These are phyloP conservation scores for Pempheris klunzingeri DNA, from an alignment of 2,797 vertebrate species.

Conservation along the genomic window DNA sequence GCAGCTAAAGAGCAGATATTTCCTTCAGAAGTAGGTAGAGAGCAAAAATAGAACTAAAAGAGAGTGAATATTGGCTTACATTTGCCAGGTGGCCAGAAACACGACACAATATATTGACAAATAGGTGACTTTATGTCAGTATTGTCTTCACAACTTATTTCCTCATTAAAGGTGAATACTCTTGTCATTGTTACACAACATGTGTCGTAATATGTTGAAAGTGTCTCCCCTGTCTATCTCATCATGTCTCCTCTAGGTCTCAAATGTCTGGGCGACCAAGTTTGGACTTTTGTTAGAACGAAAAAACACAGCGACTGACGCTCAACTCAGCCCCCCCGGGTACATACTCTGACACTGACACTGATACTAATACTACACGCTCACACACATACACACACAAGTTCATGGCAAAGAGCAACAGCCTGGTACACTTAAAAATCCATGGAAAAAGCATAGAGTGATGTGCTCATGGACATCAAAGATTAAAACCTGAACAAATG, in stretches of 20 bases:
- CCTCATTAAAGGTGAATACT: neutral
- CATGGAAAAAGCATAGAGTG: neutral
- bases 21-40: neutral
- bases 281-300: conserved; percentile 95
- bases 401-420: neutral
- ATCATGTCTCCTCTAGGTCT: conserved; percentile 85
- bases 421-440: neutral
- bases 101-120: no score
- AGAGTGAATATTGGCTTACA: no score
- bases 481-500: neutral
- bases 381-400: neutral
- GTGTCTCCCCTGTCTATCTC: neutral
- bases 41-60: neutral
- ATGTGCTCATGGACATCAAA: neutral
- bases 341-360: no score
- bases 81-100: no score
- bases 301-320: conserved; percentile 88
- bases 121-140: no score
- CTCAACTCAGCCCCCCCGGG: conserved; percentile 88
- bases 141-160: neutral
- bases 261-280: conserved; percentile 94
- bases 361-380: conserved; percentile 6
- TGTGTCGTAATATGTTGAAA: no score
- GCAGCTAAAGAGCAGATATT: neutral
- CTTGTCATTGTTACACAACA: neutral